A percentile compares a stretch with the other conserved stretches of the same genome.
Conservation (phyloP, 35 echinoderm and acorn worm genomes). For the Apostichopus parvimensis region DNA sequence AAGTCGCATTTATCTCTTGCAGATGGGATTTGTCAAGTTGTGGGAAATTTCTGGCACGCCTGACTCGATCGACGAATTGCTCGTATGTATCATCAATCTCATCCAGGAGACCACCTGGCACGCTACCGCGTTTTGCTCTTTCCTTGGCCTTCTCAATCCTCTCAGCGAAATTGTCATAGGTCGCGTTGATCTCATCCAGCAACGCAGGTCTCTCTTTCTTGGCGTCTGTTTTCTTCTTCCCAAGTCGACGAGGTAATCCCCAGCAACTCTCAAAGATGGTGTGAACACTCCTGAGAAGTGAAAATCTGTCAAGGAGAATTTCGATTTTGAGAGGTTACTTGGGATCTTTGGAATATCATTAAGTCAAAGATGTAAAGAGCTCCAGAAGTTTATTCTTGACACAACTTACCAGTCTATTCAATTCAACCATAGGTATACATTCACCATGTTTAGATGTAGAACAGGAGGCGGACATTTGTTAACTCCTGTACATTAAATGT, state of each 20-base stretch:
- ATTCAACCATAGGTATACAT: too few relatives aligned
- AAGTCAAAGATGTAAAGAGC: too few relatives aligned
- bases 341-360: too few relatives aligned
- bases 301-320: not conserved
- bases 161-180: slow-evolving; percentile 40
- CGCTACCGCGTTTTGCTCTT: not conserved
- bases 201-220: not conserved
- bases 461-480: too few relatives aligned
- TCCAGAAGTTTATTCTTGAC: too few relatives aligned
- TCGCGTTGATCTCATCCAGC: slow-evolving; percentile 42
- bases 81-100: slow-evolving; percentile 53
- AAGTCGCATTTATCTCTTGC: slow-evolving; percentile 40
- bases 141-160: slow-evolving; percentile 33
- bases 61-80: slow-evolving; percentile 13
- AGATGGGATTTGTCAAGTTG: slow-evolving; percentile 28
- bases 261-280: not conserved
- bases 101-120: not conserved
- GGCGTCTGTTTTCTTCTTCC: slow-evolving; percentile 4
- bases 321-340: not conserved
- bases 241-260: slow-evolving; percentile 7
- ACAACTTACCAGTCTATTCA: too few relatives aligned
- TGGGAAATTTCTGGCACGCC: slow-evolving; percentile 3
- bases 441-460: too few relatives aligned
- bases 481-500: too few relatives aligned
- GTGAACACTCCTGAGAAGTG: slow-evolving; percentile 5